These are phyloP conservation scores for Euphysa ruthae DNA, from an alignment of 30 jellyfish, hydroid and myxozoan species.

Conservation along the genomic window DNA sequence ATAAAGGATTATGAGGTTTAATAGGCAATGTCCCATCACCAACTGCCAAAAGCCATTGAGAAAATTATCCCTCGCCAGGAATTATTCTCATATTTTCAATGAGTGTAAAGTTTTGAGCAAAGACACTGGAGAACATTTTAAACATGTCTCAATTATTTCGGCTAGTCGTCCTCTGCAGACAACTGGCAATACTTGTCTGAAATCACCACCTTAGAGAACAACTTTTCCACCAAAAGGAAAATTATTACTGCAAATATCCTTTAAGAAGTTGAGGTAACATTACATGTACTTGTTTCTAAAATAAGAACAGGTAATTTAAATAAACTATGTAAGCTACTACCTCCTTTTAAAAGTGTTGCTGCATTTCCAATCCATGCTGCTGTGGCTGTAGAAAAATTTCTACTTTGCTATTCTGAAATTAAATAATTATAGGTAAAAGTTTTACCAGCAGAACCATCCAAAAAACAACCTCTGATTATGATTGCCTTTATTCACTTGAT, in stretches of 20 bases:
- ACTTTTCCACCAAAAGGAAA: constrained; percentile 26
- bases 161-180: constrained; percentile 55
- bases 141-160: constrained; percentile 30
- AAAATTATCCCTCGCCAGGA: neutral
- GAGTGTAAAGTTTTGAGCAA: neutral
- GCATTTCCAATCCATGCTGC: constrained; percentile 65
- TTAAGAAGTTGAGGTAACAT: neutral
- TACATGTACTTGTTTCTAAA: constrained; percentile 14
- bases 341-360: constrained; percentile 51
- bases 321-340: constrained; percentile 33
- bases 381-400: constrained; percentile 11
- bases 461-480: too few species aligned
- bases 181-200: constrained; percentile 59
- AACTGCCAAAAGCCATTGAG: neutral
- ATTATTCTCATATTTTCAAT: constrained; percentile 12
- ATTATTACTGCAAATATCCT: constrained; percentile 16
- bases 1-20: neutral
- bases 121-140: constrained; percentile 24
- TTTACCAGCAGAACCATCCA: too few species aligned
- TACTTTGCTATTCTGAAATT: neutral
- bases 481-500: too few species aligned
- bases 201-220: constrained; percentile 47
- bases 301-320: constrained; percentile 22
- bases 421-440: constrained; percentile 36
- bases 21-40: constrained; percentile 19